Conservation (phyloP, 2,113 vertebrate genomes). For the Picathartes gymnocephalus region DNA sequence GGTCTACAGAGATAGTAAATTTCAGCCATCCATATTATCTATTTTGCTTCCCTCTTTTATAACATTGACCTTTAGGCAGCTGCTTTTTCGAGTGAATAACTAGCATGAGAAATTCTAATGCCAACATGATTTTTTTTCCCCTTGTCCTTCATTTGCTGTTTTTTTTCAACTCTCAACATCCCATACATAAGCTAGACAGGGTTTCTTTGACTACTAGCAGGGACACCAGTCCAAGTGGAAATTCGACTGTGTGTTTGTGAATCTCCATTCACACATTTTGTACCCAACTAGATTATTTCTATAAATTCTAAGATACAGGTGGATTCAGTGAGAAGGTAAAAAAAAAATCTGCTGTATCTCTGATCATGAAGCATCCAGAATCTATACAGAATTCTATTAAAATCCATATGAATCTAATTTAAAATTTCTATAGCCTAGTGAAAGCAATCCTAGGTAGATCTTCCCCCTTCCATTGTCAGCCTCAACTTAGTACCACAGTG, state of each 20-base stretch:
- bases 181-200: not conserved
- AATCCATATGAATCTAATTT: not conserved
- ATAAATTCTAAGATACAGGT: not conserved
- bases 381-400: not conserved
- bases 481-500: not conserved
- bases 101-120: not conserved
- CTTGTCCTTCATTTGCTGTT: not conserved
- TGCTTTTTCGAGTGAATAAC: not conserved
- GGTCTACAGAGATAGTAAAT: not conserved
- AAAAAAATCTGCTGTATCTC: not conserved
- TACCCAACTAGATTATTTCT: not conserved
- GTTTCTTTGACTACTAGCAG: not conserved
- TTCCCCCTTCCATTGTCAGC: not conserved
- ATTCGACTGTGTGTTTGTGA: not conserved
- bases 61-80: not conserved
- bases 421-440: not conserved
- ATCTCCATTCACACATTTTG: not conserved
- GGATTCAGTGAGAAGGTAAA: not conserved
- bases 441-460: not conserved
- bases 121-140: not conserved
- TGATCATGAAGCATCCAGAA: not conserved
- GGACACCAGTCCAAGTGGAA: not conserved
- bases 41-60: not conserved
- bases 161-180: not conserved
- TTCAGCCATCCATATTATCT: not conserved